phyloP scores from a whole-genome alignment of 2,113 vertebrate species.

The Sturnus vulgaris region DNA sequence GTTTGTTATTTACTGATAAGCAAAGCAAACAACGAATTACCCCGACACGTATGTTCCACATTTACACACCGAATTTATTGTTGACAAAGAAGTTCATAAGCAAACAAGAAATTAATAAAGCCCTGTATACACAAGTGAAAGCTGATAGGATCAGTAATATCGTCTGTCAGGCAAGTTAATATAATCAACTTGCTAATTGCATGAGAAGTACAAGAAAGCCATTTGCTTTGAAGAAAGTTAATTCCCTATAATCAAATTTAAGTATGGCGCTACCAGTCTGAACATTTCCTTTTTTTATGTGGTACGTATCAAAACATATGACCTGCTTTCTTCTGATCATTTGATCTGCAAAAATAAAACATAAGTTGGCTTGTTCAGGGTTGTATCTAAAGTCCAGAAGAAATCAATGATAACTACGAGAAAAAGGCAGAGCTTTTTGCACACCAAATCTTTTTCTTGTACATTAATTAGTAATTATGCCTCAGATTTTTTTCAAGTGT shows the following conservation, averaged over 20 bases:
- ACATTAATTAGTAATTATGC: constrained; percentile 39
- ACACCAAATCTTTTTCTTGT: neutral
- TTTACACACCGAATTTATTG: constrained; percentile 26
- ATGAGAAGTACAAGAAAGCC: constrained; percentile 9
- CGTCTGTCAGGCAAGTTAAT: constrained; percentile 22
- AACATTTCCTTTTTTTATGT: neutral
- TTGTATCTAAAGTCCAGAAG: neutral
- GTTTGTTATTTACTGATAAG: constrained; percentile 68
- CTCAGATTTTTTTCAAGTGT: neutral
- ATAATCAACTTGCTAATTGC: constrained; percentile 30
- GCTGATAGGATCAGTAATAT: constrained; percentile 49
- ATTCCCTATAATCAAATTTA: neutral
- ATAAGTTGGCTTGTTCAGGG: neutral
- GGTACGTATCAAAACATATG: neutral
- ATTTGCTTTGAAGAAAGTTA: constrained; percentile 43
- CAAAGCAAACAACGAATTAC: constrained; percentile 27
- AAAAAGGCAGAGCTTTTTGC: neutral
- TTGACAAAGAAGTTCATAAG: constrained; percentile 48
- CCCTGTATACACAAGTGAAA: neutral
- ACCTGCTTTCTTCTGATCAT: neutral
- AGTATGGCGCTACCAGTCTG: neutral
- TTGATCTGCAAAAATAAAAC: neutral
- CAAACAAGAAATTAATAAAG: constrained; percentile 55
- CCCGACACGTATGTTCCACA: neutral
- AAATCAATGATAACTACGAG: neutral